Evolutionary conservation across 2,113 vertebrate genomes (phyloP).

Genomic region (Aldabrachelys gigantea): DNA sequence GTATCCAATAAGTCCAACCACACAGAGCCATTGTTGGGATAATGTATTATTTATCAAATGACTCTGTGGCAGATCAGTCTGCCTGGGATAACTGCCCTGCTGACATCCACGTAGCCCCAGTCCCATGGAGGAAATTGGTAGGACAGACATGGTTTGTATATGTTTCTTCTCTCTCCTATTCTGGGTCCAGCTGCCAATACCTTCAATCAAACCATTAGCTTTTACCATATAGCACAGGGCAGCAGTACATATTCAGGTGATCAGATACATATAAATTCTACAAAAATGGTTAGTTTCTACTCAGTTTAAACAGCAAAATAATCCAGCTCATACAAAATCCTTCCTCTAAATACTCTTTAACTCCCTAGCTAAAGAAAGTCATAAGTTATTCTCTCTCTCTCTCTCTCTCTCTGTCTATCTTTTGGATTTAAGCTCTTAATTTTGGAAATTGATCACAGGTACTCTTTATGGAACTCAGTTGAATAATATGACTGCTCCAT

Average conservation of each 20-base stretch:
- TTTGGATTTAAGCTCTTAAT: not conserved
- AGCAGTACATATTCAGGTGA: not conserved
- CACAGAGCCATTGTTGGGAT: not conserved
- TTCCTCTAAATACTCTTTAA: not conserved
- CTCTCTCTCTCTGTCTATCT: too few relatives aligned
- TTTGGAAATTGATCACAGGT: not conserved
- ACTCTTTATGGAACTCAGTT: not conserved
- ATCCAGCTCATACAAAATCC: not conserved
- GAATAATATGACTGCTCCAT: not conserved
- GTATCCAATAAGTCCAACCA: not conserved
- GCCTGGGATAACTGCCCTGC: not conserved
- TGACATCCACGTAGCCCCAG: not conserved
- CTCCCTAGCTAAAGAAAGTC: not conserved
- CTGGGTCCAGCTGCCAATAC: not conserved
- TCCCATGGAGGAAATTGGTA: not conserved
- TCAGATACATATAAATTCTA: not conserved
- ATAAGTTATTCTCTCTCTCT: not conserved
- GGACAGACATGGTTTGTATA: rapidly evolving
- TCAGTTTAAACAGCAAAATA: not conserved
- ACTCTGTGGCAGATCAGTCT: not conserved
- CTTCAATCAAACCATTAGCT: not conserved
- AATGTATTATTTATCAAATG: not conserved
- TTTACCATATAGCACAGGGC: not conserved
- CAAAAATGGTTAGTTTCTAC: not conserved
- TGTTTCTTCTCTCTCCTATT: not conserved